Conservation (phyloP, 2,113 vertebrate species). For the Callipepla californica region DNA sequence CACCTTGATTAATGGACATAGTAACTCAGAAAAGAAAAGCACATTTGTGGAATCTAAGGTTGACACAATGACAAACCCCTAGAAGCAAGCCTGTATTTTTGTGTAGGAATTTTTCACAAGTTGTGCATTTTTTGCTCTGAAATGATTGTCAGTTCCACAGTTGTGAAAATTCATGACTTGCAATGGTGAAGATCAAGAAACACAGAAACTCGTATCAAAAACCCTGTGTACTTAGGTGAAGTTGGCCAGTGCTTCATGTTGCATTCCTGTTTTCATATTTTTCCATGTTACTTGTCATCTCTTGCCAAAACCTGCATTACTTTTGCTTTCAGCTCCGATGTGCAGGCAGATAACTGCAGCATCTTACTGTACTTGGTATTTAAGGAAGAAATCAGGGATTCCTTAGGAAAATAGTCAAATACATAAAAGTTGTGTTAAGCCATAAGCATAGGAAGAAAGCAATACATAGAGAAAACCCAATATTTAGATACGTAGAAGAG, state of each 20-base stretch:
- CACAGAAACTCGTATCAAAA: background rate
- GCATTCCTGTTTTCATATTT: background rate
- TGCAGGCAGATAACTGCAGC: background rate
- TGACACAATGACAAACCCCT: background rate
- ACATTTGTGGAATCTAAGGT: background rate
- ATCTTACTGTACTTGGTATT: background rate
- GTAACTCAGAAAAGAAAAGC: background rate
- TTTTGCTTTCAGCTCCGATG: background rate
- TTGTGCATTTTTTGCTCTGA: background rate
- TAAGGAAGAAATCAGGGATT: background rate
- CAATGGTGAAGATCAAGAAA: background rate
- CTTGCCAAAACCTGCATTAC: background rate
- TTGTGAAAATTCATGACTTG: background rate
- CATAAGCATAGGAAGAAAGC: background rate
- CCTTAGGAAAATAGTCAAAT: background rate
- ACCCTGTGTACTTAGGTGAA: background rate
- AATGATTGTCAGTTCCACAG: background rate
- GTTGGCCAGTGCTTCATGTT: background rate
- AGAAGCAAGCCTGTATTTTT: background rate
- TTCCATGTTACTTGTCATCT: background rate
- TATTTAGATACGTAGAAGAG: background rate
- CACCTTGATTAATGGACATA: background rate
- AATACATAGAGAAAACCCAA: rapidly evolving
- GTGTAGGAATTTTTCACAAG: background rate
- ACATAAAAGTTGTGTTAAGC: background rate